These are phyloP conservation scores for Speoplatyrhinus poulsoni DNA, from an alignment of 2,113 vertebrate genomes.

Conservation along the genomic window DNA sequence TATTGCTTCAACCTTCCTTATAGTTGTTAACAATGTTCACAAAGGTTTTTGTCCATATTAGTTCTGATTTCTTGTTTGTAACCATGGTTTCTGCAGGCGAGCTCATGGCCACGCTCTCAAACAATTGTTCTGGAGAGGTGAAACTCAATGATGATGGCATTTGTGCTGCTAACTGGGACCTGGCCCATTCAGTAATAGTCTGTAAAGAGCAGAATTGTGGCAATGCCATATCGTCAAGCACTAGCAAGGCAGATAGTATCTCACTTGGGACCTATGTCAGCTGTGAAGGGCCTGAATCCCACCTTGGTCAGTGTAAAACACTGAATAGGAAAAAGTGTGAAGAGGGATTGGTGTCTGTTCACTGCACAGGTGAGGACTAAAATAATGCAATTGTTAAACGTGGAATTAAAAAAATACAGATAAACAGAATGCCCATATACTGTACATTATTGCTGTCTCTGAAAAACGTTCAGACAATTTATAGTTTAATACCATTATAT, in stretches of 20 bases:
- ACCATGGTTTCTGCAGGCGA: conserved; percentile 22
- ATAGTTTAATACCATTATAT: too few relatives aligned
- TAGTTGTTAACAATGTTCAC: too few relatives aligned
- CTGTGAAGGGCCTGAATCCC: conserved; percentile 32
- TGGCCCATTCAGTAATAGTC: accelerated
- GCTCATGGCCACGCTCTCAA: neutral
- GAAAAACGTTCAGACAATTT: too few relatives aligned
- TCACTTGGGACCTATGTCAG: conserved; percentile 8
- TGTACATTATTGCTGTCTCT: too few relatives aligned
- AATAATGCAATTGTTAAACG: too few relatives aligned
- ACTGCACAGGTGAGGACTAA: conserved; percentile 55
- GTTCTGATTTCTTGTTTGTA: neutral
- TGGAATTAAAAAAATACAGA: neutral
- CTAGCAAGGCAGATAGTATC: accelerated
- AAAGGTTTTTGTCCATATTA: neutral
- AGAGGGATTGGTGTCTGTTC: accelerated
- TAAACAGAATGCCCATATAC: too few relatives aligned
- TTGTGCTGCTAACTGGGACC: neutral
- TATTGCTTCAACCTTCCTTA: neutral
- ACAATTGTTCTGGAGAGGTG: conserved; percentile 15
- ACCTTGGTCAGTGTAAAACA: conserved; percentile 53
- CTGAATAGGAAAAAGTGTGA: neutral
- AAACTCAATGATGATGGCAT: neutral
- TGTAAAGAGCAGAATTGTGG: conserved; percentile 35
- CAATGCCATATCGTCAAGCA: neutral